Percentiles rank a stretch among this genome's conserved stretches.
Conservation (phyloP, 2,797 vertebrate genomes). For the Nyctalus aviator region DNA sequence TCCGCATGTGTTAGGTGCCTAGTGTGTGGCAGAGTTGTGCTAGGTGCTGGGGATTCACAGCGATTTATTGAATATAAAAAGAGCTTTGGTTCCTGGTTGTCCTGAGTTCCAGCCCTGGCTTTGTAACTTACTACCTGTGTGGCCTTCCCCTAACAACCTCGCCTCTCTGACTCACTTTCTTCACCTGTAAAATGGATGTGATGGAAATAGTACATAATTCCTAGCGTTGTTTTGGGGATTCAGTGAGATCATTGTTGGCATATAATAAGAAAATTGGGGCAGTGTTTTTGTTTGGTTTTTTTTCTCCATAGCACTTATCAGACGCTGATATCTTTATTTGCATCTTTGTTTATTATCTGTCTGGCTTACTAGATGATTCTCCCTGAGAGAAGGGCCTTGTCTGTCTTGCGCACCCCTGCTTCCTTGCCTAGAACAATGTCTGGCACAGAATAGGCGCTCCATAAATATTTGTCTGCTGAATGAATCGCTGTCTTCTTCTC, state of each 20-base stretch:
- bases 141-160: not conserved
- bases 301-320: not conserved
- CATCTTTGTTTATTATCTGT: constrained; percentile 35
- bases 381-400: constrained; percentile 30
- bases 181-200: constrained; percentile 14
- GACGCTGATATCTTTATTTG: constrained; percentile 33
- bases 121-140: not conserved
- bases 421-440: not conserved
- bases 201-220: not conserved
- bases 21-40: not conserved
- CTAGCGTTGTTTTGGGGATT: not conserved
- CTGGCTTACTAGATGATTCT: constrained; percentile 28
- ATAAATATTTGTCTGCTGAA: constrained; percentile 47
- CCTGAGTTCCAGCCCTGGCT: not conserved
- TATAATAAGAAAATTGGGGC: not conserved
- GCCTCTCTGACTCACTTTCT: not conserved
- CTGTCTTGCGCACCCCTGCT: not conserved
- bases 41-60: not conserved
- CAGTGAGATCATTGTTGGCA: constrained; percentile 30
- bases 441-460: constrained; percentile 22
- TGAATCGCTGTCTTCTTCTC: constrained; percentile 30
- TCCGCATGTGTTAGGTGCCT: not conserved
- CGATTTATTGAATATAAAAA: not conserved
- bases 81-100: not conserved
- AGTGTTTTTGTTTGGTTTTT: not conserved